Evolutionary conservation across 2,797 vertebrate genomes (phyloP), one percentile per base, ranked within the genome.

Genomic region (Betta splendens): DNA sequence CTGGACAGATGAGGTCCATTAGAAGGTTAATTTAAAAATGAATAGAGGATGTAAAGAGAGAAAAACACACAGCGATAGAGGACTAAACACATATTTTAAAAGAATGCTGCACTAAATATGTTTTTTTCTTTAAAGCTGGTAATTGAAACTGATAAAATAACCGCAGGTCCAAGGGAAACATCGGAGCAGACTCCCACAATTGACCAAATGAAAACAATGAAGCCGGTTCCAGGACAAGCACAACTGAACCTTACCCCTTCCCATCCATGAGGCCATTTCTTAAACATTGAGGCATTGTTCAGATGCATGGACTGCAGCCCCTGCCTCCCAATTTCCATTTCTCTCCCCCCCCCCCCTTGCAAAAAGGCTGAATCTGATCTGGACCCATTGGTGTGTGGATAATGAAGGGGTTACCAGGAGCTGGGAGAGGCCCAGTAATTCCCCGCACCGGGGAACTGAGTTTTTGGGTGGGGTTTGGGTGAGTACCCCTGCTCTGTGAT

Each of bases 1-100:
- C 84, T 89, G 92, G 91, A 93, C 91, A 92, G 92, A 94, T 92
- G 92, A 92, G 92, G 89, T 93, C 90, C 85, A 90, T 93, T 93
- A 91, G 85, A 86, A 92, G 91, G 91, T 93, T 92, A 90, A 93
- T 93, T 93, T 91, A 87, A 93, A 92, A 92, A 90, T 90, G 86
- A 88, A 85, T 46, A 68, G 83, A 82, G 78, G 72, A 85, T 64
- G 66, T 45, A 48, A 37, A 77, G 69, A 74, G 67, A 74, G 23
- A 75, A 63, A 67, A 56, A 61, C 71, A 47, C 75, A 51, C 66
- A 43, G 28, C 50, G 32, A 58, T 25, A 51, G 38, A 48, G 21
- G 25, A 37, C 46, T 46, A 16, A 56, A 46, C 32, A 38, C 39
- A 37, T 46, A 66, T 42, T 48, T 59, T 20, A 63, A 26, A 42